These are phyloP conservation scores for Apeltes quadracus DNA, from an alignment of 2,113 vertebrate species.

Conservation along the genomic window DNA sequence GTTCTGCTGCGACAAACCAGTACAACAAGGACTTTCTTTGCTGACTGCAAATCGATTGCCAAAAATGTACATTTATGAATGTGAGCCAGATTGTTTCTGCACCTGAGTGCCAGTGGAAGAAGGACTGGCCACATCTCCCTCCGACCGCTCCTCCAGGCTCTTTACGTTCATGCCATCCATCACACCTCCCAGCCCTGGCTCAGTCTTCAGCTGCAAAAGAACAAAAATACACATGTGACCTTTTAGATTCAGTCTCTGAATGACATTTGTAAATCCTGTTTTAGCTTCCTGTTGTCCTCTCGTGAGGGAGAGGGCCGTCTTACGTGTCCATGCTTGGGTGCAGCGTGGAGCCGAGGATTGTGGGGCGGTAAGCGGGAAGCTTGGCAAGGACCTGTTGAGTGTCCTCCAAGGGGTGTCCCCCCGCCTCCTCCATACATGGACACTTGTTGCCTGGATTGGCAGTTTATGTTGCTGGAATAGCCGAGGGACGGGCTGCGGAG, in stretches of 20 bases:
- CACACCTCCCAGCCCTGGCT: constrained; percentile 82
- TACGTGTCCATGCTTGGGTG: constrained; percentile 90
- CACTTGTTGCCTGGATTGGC: constrained; percentile 84
- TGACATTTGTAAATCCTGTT: background rate
- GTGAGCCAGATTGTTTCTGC: constrained; percentile 13
- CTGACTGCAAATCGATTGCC: background rate
- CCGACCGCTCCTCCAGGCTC: constrained; percentile 89
- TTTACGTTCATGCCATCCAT: constrained; percentile 84
- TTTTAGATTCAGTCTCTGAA: background rate
- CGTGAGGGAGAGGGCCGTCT: constrained; percentile 31
- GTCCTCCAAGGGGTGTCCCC: constrained; percentile 75
- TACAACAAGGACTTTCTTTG: background rate
- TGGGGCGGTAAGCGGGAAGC: constrained; percentile 77
- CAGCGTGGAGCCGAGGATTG: constrained; percentile 79
- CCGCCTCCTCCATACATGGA: constrained; percentile 82
- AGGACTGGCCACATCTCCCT: constrained; percentile 92
- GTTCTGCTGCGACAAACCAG: background rate
- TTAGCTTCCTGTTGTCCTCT: background rate
- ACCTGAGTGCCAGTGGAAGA: constrained; percentile 95
- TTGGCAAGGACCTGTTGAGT: constrained; percentile 82
- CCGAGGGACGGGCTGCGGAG: constrained; percentile 87
- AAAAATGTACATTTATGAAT: background rate
- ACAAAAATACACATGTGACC: constrained; percentile 8
- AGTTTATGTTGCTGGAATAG: constrained; percentile 87
- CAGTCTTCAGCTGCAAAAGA: constrained; percentile 86